phyloP scores from a whole-genome alignment of 2,113 vertebrate species.

The Rhynchomys soricoides region DNA sequence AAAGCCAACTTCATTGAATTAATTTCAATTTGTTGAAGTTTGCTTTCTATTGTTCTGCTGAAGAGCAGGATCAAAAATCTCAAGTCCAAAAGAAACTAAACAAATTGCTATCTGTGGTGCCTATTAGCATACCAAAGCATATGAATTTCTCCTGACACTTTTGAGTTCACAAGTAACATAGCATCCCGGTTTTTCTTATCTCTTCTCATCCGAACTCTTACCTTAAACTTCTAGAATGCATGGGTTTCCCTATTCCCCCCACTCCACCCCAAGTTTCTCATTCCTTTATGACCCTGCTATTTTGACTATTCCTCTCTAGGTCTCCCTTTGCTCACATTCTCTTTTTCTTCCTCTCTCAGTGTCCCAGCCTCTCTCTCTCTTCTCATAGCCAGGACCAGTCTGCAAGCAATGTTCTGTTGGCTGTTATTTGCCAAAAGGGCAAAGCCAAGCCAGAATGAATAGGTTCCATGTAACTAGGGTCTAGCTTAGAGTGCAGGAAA shows the following conservation, averaged over 20 bases:
- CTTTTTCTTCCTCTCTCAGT: not conserved
- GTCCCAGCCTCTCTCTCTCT: not conserved
- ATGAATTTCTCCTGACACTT: not conserved
- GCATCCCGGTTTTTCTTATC: too few relatives aligned
- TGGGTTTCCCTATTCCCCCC: accelerated
- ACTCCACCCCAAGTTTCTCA: not conserved
- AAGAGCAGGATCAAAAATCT: not conserved
- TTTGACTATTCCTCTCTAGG: not conserved
- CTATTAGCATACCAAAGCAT: not conserved
- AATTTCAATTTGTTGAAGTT: not conserved
- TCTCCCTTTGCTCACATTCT: not conserved
- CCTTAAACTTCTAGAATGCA: not conserved
- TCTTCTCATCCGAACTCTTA: not conserved
- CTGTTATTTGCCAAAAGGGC: too few relatives aligned
- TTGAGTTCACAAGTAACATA: not conserved
- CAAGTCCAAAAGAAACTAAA: not conserved
- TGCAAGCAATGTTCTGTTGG: not conserved
- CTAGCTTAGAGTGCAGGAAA: too few relatives aligned
- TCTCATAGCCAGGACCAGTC: not conserved
- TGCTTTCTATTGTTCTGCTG: not conserved
- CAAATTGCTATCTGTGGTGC: not conserved
- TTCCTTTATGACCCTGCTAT: not conserved
- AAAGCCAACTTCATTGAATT: not conserved
- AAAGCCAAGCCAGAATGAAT: too few relatives aligned
- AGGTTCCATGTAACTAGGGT: too few relatives aligned